Conservation (phyloP, 2,797 vertebrate genomes). For the Ptychobarbus kaznakovi region DNA sequence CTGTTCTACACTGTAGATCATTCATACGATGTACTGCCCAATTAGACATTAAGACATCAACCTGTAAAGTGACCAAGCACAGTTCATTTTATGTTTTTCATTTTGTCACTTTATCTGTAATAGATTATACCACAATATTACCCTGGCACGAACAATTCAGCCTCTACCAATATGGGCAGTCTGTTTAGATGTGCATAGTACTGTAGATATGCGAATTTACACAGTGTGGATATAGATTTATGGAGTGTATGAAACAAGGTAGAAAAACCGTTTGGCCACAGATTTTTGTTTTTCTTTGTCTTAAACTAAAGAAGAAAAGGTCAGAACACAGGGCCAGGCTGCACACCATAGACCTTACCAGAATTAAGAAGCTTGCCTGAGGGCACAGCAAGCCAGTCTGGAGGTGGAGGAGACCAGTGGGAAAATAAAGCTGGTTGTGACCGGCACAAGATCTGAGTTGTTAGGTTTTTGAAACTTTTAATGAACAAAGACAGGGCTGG, state of each 20-base stretch:
- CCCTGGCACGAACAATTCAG: not conserved
- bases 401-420: not conserved
- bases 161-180: not conserved
- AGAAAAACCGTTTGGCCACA: not conserved
- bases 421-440: not conserved
- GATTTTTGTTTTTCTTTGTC: not conserved
- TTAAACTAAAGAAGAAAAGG: constrained; percentile 1
- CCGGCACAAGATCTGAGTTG: not conserved
- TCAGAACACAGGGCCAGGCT: not conserved
- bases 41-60: not conserved
- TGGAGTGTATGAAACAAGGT: not conserved
- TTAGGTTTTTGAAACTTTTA: not conserved
- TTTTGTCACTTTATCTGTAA: not conserved
- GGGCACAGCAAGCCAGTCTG: not conserved
- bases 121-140: not conserved
- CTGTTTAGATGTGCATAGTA: not conserved
- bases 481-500: not conserved
- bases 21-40: not conserved
- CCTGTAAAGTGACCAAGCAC: not conserved
- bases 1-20: not conserved
- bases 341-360: not conserved
- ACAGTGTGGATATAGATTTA: not conserved
- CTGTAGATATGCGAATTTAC: not conserved
- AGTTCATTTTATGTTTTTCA: not conserved
- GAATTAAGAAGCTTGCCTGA: constrained; percentile 8